These are phyloP conservation scores for Psittacara wagleri DNA, from an alignment of 2,113 vertebrate genomes.

Conservation along the genomic window DNA sequence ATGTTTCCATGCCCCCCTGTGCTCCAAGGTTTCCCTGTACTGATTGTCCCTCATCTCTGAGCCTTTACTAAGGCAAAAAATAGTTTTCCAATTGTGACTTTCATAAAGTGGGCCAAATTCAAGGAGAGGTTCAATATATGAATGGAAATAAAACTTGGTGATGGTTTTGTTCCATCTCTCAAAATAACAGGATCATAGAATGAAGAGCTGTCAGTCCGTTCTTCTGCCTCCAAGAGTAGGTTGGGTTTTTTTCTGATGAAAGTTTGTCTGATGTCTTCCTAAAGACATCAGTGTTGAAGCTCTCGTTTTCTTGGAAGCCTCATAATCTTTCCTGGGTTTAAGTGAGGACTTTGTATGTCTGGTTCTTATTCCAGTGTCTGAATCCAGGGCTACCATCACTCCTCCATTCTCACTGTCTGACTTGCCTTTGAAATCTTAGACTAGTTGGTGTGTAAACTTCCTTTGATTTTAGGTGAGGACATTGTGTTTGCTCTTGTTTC, in stretches of 20 bases:
- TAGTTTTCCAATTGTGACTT: neutral
- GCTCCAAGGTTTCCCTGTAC: neutral
- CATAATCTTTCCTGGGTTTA: neutral
- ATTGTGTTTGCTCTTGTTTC: neutral
- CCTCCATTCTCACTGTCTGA: neutral
- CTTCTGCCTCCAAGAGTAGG: neutral
- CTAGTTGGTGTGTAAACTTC: neutral
- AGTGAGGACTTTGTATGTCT: neutral
- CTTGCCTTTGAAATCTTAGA: neutral
- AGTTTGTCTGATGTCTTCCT: neutral
- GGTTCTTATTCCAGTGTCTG: neutral
- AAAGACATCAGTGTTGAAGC: neutral
- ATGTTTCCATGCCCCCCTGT: rapidly evolving
- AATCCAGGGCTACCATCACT: neutral
- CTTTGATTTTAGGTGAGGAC: neutral
- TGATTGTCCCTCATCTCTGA: neutral
- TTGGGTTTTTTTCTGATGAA: neutral
- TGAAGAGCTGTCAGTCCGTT: neutral
- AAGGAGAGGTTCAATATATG: neutral
- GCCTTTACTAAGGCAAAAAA: neutral
- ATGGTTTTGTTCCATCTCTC: neutral
- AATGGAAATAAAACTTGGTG: neutral
- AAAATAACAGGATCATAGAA: neutral
- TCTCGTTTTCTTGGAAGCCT: neutral
- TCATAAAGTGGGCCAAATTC: neutral